Percentiles rank a stretch among this genome's conserved stretches.
Conservation (phyloP, 2,113 vertebrate genomes). For the Psophia crepitans region DNA sequence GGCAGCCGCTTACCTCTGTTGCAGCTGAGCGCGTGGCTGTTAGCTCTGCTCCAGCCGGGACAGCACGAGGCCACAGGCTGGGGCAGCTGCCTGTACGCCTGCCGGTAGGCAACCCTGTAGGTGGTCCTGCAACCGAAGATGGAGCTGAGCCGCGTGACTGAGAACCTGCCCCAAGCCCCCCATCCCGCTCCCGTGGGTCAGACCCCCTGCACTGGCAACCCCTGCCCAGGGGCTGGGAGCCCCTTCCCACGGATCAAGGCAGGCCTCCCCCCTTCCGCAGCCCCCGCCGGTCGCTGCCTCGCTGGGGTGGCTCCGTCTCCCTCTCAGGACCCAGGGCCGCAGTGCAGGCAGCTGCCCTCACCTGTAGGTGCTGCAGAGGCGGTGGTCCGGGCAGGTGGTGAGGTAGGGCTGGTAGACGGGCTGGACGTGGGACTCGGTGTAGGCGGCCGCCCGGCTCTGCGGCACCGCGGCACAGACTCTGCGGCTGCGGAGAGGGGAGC, state of each 20-base stretch:
- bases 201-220: not conserved
- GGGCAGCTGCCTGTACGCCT: constrained; percentile 34
- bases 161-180: not conserved
- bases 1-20: constrained; percentile 78
- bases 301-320: not conserved
- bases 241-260: rapidly evolving
- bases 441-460: not conserved
- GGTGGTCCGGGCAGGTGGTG: constrained; percentile 84
- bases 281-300: rapidly evolving
- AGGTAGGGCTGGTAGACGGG: constrained; percentile 90
- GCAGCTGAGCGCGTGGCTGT: constrained; percentile 70
- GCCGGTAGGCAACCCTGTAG: constrained; percentile 84
- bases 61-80: constrained; percentile 79
- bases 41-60: constrained; percentile 81
- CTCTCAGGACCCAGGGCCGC: rapidly evolving
- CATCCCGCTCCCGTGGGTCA: not conserved
- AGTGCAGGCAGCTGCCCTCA: constrained; percentile 32
- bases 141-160: not conserved
- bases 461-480: constrained; percentile 74
- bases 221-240: not conserved
- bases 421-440: constrained; percentile 81
- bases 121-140: constrained; percentile 75
- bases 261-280: not conserved
- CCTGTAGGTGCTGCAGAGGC: constrained; percentile 93
- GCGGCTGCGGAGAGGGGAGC: constrained; percentile 68